Conservation (phyloP, 2,888 invertebrate species). For the Panorpa germanica region DNA sequence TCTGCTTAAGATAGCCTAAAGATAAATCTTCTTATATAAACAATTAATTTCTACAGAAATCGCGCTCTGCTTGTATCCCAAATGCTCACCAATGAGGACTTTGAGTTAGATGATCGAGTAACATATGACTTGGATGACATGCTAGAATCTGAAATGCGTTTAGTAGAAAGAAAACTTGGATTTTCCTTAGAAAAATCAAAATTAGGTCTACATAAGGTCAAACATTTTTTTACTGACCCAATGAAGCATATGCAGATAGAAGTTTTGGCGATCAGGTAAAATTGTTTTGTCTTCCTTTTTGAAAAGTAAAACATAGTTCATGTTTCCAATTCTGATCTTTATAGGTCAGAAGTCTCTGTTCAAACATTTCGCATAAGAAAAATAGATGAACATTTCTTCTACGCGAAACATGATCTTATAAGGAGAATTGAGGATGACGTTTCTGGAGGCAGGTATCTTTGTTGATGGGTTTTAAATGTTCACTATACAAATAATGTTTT, state of each 20-base stretch:
- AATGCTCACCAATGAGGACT: constrained; percentile 32
- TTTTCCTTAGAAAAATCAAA: constrained; percentile 52
- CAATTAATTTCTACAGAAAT: constrained; percentile 25
- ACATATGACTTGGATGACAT: constrained; percentile 36
- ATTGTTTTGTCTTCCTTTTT: constrained; percentile 3
- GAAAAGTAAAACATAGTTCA: constrained; percentile 4
- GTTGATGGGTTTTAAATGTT: too few species aligned
- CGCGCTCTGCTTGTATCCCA: constrained; percentile 36
- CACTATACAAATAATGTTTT: too few species aligned
- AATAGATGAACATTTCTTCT: constrained; percentile 33
- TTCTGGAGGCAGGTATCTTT: constrained; percentile 33
- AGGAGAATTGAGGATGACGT: constrained; percentile 36
- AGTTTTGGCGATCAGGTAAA: constrained; percentile 33
- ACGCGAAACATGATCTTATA: constrained; percentile 33
- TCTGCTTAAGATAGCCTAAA: neutral
- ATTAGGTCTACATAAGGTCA: constrained; percentile 38
- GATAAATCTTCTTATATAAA: neutral
- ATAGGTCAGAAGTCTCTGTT: constrained; percentile 25
- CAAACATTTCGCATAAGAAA: constrained; percentile 42
- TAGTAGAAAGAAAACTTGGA: constrained; percentile 43
- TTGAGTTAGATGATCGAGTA: constrained; percentile 49
- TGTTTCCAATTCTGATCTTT: neutral
- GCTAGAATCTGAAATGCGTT: constrained; percentile 36
- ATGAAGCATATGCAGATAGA: constrained; percentile 43
- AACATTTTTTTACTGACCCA: constrained; percentile 42